A percentile compares a stretch with the other conserved stretches of the same genome.
phyloP scores from a whole-genome alignment of 2,888 invertebrate species.

The Mimachlamys varia region DNA sequence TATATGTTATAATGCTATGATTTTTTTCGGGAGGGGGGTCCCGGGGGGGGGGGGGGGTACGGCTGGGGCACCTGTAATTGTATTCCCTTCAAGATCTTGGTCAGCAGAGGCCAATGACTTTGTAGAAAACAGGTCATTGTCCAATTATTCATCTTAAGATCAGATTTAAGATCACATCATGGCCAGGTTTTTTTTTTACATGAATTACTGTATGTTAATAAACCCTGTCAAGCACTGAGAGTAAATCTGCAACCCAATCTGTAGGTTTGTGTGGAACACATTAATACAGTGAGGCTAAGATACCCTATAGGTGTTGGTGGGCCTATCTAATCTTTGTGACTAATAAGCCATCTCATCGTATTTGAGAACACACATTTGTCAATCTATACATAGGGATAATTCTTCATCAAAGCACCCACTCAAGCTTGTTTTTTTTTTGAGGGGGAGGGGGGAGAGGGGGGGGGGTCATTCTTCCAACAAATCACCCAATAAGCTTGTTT shows the following conservation, averaged over 20 bases:
- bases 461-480: too few species aligned
- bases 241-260: neutral
- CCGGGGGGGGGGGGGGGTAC: too few species aligned
- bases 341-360: neutral
- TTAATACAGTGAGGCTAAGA: neutral
- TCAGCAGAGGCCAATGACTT: neutral
- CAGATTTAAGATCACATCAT: neutral
- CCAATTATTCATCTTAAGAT: neutral
- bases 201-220: slow-evolving; percentile 9
- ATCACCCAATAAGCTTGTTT: too few species aligned
- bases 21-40: too few species aligned
- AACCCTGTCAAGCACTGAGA: neutral
- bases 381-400: neutral
- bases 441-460: too few species aligned
- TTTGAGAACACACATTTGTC: slow-evolving; percentile 12
- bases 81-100: too few species aligned
- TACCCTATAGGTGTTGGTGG: neutral
- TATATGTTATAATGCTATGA: too few species aligned
- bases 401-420: neutral
- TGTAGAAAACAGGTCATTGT: neutral
- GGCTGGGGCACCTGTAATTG: too few species aligned
- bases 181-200: neutral
- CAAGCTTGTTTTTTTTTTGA: too few species aligned
- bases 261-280: neutral
- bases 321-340: neutral